Base-by-base conservation (phyloP, 2,888 invertebrate genomes). In the Mythimna loreyi region DNA sequence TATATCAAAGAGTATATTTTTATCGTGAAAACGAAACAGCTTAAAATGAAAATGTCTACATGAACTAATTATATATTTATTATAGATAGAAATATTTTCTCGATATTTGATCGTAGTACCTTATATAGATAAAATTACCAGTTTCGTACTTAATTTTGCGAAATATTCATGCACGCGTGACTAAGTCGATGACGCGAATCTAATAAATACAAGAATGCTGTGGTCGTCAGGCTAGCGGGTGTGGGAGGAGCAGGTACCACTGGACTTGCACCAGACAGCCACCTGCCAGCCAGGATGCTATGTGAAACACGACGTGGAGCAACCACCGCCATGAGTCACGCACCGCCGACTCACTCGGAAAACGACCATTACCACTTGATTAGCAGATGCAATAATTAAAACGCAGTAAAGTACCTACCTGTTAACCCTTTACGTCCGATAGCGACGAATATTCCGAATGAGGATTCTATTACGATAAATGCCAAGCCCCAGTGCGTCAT, bases 401-500 rank as follows among this genome's bases (percentile, higher is more conserved):
- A 64, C 23, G 43, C 33, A 55, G 72, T 30, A 53, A 62, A 28
- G 16, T 62, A 77, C 84, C 86, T 83, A 94, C 94, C 94, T 78
- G 89, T 72, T 72, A 89, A 83, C 56, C 82, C 80, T 78, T 81
- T 87, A 47, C 80, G 86, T 36, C 85, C 85, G 25, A 92, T 75
- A 58, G 92, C 86, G 9, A 94, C 93, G 25, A 91, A 68, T 72
- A 94, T 92, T 21, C 95, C 95, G 67, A 95, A 92, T 11, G 89
- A 76, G 0, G 93, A 89, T 78, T 95, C 94, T 53, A 92, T 68
- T 59, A 93, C 86, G 55, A 96, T 91, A 63, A 96, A 86, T 5
- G 94, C 77, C 45, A 96, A 89, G 3, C 96, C 96, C 96, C 96
- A 96, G 81, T 96, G 96, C 7, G 96, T 96, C 92, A 96, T 95